Conservation (phyloP, 2,888 invertebrate species). For the Melipona beecheii region DNA sequence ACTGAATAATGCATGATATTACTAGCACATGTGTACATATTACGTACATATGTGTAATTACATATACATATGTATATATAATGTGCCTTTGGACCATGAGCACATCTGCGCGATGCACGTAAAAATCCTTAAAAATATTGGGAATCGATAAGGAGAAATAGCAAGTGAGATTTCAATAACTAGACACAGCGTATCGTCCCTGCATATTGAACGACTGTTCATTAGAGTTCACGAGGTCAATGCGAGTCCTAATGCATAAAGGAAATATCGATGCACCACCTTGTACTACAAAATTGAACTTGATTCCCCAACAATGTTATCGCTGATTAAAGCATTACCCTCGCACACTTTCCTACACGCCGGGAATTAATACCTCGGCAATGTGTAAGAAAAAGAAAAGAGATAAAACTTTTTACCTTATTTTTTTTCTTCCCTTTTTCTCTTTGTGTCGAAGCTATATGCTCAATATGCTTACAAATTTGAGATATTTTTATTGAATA, state of each 20-base stretch:
- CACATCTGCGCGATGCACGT: neutral
- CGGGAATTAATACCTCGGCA: constrained; percentile 19
- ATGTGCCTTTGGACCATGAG: neutral
- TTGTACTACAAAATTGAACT: constrained; percentile 46
- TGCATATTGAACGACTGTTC: constrained; percentile 12
- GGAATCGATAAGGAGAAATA: constrained; percentile 24
- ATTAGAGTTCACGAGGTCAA: constrained; percentile 51
- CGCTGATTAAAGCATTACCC: constrained; percentile 31
- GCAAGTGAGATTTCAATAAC: constrained; percentile 26
- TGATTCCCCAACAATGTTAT: constrained; percentile 38
- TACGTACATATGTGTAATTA: neutral
- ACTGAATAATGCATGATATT: constrained; percentile 28
- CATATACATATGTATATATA: neutral
- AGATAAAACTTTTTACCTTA: neutral
- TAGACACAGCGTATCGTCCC: neutral
- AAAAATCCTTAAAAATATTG: neutral
- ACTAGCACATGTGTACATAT: neutral
- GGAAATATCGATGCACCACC: constrained; percentile 27
- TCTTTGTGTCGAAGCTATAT: neutral
- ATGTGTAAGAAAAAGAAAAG: neutral
- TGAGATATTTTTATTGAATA: neutral
- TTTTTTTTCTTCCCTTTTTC: neutral
- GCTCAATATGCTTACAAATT: neutral
- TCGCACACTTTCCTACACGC: constrained; percentile 4
- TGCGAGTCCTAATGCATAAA: constrained; percentile 35